phyloP scores from a whole-genome alignment of 2,888 invertebrate genomes.

The Amblyteles armatorius region DNA sequence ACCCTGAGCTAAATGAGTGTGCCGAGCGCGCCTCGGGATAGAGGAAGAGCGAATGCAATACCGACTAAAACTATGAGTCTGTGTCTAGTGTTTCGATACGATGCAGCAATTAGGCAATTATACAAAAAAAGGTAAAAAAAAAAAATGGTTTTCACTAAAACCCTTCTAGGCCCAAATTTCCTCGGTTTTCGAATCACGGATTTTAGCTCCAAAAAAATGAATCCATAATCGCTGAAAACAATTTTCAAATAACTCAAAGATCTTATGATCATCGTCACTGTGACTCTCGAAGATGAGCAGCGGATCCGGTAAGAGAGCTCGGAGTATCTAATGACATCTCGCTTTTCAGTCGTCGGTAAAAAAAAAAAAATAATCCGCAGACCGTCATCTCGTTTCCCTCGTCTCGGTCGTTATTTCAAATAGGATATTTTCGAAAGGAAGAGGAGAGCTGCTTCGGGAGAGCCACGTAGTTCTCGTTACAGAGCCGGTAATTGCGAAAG shows the following conservation, averaged over 20 bases:
- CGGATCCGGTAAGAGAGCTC: background rate
- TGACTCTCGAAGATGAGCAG: background rate
- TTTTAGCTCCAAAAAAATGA: background rate
- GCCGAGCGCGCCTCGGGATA: conserved; percentile 36
- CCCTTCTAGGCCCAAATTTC: too few relatives aligned
- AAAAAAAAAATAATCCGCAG: conserved; percentile 45
- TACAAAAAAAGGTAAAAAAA: too few relatives aligned
- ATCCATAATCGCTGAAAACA: too few relatives aligned
- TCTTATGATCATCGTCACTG: background rate
- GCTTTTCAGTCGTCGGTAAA: conserved; percentile 6
- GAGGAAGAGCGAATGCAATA: background rate
- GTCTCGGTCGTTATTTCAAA: conserved; percentile 81
- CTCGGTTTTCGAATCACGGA: too few relatives aligned
- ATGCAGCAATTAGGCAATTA: background rate
- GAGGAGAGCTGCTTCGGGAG: conserved; percentile 14
- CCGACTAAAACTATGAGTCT: background rate
- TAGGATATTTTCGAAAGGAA: conserved; percentile 83
- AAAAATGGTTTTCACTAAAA: too few relatives aligned
- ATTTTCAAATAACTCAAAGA: background rate
- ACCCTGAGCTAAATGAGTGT: conserved; percentile 65
- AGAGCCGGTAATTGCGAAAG: conserved; percentile 80
- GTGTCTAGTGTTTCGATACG: too few relatives aligned
- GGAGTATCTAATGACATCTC: background rate
- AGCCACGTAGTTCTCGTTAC: conserved; percentile 77
- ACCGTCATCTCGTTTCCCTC: conserved; percentile 56